These are phyloP conservation scores for Callaeas wilsoni DNA, from an alignment of 2,113 vertebrate genomes.

Conservation along the genomic window DNA sequence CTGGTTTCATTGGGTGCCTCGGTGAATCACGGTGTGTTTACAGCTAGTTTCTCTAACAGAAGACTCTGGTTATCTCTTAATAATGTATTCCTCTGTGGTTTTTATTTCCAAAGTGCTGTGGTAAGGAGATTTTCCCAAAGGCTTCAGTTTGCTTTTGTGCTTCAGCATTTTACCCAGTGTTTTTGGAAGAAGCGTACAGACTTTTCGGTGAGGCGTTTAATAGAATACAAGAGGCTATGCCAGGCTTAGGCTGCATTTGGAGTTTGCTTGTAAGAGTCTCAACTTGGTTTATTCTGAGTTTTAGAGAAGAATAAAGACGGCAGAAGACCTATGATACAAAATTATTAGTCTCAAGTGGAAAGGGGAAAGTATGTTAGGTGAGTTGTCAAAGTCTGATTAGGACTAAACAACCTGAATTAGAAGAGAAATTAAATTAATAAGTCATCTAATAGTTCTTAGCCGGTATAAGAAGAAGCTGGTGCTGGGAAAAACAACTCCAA, in stretches of 20 bases:
- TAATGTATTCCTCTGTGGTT: conserved; percentile 48
- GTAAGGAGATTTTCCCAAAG: conserved; percentile 38
- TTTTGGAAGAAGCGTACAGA: background rate
- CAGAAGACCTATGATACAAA: background rate
- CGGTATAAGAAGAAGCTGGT: background rate
- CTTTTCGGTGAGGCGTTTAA: background rate
- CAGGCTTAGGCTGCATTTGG: background rate
- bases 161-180: conserved; percentile 38
- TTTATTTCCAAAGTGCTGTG: conserved; percentile 59
- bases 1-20: conserved; percentile 67
- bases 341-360: conserved; percentile 7
- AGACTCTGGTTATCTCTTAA: conserved; percentile 51
- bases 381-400: conserved; percentile 34
- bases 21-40: conserved; percentile 59
- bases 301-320: background rate
- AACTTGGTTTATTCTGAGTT: background rate
- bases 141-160: conserved; percentile 41
- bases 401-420: conserved; percentile 10
- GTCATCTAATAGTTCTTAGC: background rate
- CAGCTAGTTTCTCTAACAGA: conserved; percentile 26
- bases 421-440: conserved; percentile 35
- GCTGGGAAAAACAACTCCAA: background rate
- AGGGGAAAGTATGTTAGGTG: background rate
- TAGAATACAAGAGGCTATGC: background rate
- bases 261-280: background rate